Base-by-base conservation (phyloP, 2,113 vertebrate species). In the Ascaphus truei region DNA sequence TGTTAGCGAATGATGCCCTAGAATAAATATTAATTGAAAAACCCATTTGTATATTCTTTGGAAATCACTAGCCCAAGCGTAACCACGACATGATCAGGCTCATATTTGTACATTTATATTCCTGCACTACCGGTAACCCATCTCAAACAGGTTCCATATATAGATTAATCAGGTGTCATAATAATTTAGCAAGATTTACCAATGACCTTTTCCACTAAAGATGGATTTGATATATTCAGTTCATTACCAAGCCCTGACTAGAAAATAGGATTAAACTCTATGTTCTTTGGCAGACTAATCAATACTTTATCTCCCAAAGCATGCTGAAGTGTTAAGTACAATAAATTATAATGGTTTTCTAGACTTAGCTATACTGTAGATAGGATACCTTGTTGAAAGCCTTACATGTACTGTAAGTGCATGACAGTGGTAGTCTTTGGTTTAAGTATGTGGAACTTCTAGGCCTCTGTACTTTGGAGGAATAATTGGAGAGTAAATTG, bases 131-230 rank as follows among this genome's bases (percentile, higher is more conserved):
- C n/a, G 18, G 5, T 3, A 26, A 23, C 3, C 36, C 37, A 29
- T 45, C n/a, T 29, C 26, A 18, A 25, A 6, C 18, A 23, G 5
- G 9, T 12, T 16, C 4, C 36, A 27, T 36, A 23, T 27, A 79
- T 77, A 84, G 85, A 92, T 92, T 92, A 92, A 93, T 91, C 88
- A 85, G 82, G 77, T 91, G 90, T 87, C 92, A 88, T 85, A 84
- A 82, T 80, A 88, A 82, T 80, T 90, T 88, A 86, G 83, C 80
- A 79, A 80, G 74, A 81, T 81, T 85, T 75, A 68, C 77, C 47
- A 60, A 75, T 91, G 91, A 91, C 91, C 90, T 93, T 92, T 92
- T 81, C 78, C 73, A 52, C 65, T 72, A 80, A 83, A 78, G 83
- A 82, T 76, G 48, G 77, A 79, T 81, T 84, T 93, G 88, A 93